phyloP scores from a whole-genome alignment of 2,797 vertebrate species.

The Oreochromis grahami region DNA sequence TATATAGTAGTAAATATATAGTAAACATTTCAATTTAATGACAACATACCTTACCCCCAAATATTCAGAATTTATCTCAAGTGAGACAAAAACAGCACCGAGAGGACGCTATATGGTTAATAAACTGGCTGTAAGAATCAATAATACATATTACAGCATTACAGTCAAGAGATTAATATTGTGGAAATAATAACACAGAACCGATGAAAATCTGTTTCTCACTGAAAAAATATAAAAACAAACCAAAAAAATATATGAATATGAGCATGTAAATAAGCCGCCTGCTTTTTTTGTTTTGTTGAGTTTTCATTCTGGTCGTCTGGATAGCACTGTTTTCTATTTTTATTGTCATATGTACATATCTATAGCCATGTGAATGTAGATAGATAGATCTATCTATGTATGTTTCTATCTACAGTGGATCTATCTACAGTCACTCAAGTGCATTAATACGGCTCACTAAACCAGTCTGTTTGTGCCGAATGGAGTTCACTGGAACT shows the following conservation, averaged over 20 bases:
- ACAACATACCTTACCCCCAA: background rate
- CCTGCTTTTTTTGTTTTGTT: background rate
- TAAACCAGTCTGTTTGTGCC: background rate
- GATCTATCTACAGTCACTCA: background rate
- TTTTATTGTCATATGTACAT: background rate
- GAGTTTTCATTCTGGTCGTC: background rate
- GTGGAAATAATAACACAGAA: background rate
- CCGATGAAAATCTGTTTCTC: background rate
- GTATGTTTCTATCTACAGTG: background rate
- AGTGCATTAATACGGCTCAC: background rate
- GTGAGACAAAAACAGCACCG: background rate
- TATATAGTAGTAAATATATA: background rate
- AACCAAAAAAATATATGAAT: background rate
- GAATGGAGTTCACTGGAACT: background rate
- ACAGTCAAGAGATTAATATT: background rate
- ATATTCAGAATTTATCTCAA: background rate
- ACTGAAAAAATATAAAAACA: background rate
- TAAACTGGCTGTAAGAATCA: background rate
- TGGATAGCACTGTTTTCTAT: background rate
- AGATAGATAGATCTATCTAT: background rate
- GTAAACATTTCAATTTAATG: background rate
- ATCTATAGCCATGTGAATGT: background rate
- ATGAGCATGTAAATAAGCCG: background rate
- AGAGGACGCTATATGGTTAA: background rate
- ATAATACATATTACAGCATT: background rate